Evolutionary conservation across 1,140 invertebrate species (phyloP).

Genomic region (Pseudobourletiella spinata): DNA sequence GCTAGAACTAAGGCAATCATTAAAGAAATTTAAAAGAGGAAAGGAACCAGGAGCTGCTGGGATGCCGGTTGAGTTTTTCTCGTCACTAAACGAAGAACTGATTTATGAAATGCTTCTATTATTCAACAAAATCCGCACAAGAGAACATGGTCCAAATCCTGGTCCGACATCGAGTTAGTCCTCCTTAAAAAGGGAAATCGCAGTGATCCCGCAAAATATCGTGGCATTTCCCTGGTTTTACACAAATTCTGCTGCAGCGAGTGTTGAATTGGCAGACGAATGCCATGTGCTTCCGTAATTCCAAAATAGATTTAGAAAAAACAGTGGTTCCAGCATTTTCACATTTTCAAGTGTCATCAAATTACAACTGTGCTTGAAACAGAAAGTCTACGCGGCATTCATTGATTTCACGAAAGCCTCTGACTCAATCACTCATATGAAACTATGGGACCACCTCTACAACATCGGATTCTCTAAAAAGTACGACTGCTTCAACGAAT

Average conservation of each 20-base stretch:
- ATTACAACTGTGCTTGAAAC: too few species aligned
- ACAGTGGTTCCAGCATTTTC: conserved; percentile 1
- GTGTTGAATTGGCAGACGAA: not conserved
- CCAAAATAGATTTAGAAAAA: too few species aligned
- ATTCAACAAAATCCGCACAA: not conserved
- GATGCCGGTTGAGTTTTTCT: conserved; percentile 15
- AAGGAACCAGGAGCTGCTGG: conserved; percentile 28
- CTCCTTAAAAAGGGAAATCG: conserved; percentile 33
- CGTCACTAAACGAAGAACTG: not conserved
- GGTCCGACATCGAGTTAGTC: conserved; percentile 1
- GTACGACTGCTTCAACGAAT: too few species aligned
- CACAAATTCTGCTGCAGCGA: not conserved
- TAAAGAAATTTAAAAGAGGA: not conserved
- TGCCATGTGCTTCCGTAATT: not conserved
- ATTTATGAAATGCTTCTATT: not conserved
- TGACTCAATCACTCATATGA: too few species aligned
- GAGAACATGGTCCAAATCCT: not conserved
- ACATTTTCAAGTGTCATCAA: too few species aligned
- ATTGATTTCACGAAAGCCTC: too few species aligned
- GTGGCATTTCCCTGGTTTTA: conserved; percentile 20
- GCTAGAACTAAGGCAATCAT: not conserved
- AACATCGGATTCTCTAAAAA: too few species aligned
- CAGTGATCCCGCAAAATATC: conserved; percentile 31
- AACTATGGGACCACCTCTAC: too few species aligned
- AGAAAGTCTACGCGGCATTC: too few species aligned